Conservation (phyloP, 2,888 invertebrate genomes). For the Erpobdella octoculata region DNA sequence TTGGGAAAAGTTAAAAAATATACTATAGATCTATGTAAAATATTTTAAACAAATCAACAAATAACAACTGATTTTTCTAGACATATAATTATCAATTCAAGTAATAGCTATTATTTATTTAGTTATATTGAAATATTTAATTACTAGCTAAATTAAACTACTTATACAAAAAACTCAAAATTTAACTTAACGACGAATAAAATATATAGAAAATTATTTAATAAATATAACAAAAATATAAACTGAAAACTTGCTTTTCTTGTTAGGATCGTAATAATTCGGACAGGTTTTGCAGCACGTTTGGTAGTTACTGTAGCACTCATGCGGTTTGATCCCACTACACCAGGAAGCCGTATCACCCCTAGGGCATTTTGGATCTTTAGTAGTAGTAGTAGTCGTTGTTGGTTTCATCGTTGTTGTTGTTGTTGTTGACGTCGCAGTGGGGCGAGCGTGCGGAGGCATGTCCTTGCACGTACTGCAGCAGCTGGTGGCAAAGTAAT, state of each 20-base stretch:
- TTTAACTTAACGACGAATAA: no score
- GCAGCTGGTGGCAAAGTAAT: no score
- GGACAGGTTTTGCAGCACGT: constrained; percentile 19
- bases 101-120: no score
- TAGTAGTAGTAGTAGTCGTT: background rate
- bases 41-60: background rate
- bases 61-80: no score
- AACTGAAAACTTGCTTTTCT: background rate
- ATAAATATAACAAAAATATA: background rate
- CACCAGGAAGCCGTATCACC: constrained; percentile 21
- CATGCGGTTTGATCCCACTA: background rate
- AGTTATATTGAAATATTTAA: no score
- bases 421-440: background rate
- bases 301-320: constrained; percentile 6
- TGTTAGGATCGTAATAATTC: background rate
- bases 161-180: no score
- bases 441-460: background rate
- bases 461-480: background rate
- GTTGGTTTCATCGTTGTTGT: background rate
- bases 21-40: no score
- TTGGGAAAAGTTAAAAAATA: background rate
- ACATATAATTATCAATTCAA: no score
- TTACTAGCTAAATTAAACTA: no score
- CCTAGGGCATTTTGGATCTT: background rate
- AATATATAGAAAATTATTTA: background rate